These are phyloP conservation scores for Perodicticus potto DNA, from an alignment of 2,797 vertebrate genomes.

Conservation along the genomic window DNA sequence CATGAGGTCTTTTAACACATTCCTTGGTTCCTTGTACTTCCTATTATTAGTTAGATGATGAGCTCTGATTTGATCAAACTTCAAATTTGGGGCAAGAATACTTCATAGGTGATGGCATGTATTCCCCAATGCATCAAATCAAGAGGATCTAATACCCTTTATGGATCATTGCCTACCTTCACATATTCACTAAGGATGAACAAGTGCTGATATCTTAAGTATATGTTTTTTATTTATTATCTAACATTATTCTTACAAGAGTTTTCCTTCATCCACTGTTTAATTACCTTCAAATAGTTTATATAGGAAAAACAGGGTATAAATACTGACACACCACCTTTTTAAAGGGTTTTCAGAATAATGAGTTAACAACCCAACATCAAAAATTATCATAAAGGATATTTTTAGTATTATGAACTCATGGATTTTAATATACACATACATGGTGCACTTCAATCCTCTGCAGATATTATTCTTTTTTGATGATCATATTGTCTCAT, in stretches of 20 bases:
- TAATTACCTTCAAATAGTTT: slow-evolving; percentile 5
- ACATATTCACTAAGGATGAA: not conserved
- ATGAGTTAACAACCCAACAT: slow-evolving; percentile 39
- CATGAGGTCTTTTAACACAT: not conserved
- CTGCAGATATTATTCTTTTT: slow-evolving; percentile 53
- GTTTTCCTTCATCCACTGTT: not conserved
- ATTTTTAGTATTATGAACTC: slow-evolving; percentile 60
- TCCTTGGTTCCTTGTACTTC: not conserved
- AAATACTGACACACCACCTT: not conserved
- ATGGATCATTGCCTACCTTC: not conserved
- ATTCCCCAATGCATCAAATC: not conserved
- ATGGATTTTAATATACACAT: slow-evolving; percentile 63
- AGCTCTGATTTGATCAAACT: not conserved
- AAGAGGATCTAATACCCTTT: not conserved
- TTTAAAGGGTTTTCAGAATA: slow-evolving; percentile 27
- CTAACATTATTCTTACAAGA: slow-evolving; percentile 17
- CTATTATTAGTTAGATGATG: not conserved
- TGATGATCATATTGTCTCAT: slow-evolving; percentile 51
- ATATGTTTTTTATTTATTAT: not conserved
- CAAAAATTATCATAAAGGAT: slow-evolving; percentile 30
- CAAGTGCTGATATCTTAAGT: not conserved
- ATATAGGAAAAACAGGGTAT: slow-evolving; percentile 21
- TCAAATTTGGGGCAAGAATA: not conserved
- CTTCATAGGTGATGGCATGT: not conserved
- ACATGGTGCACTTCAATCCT: slow-evolving; percentile 62